These are phyloP conservation scores for Botia almorhae DNA, from an alignment of 2,797 vertebrate genomes.

Conservation along the genomic window DNA sequence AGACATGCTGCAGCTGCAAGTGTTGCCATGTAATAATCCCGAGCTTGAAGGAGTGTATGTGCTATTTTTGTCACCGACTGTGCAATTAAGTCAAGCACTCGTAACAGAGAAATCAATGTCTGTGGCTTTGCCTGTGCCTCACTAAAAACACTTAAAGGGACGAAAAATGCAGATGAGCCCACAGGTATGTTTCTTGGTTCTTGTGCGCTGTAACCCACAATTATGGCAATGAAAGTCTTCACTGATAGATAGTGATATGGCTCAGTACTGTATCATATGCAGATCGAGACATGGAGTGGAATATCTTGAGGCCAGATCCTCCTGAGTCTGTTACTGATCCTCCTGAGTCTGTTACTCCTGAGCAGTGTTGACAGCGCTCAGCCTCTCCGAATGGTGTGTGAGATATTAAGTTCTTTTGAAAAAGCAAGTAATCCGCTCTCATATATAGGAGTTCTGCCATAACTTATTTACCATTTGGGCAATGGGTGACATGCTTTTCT, in stretches of 20 bases:
- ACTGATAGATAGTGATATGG: constrained; percentile 15
- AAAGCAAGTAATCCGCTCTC: constrained; percentile 22
- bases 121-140: constrained; percentile 27
- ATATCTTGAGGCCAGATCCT: constrained; percentile 7
- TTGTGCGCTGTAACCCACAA: constrained; percentile 18
- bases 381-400: constrained; percentile 10
- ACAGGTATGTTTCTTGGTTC: constrained; percentile 16
- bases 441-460: background rate
- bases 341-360: background rate
- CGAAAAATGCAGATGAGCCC: background rate
- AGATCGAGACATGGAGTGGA: background rate
- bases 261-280: background rate
- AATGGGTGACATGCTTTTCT: background rate
- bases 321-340: constrained; percentile 12
- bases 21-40: constrained; percentile 16
- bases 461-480: constrained; percentile 19
- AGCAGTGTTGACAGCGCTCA: constrained; percentile 20
- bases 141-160: constrained; percentile 25
- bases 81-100: constrained; percentile 34
- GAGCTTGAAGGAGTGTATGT: background rate
- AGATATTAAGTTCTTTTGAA: constrained; percentile 21
- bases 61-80: constrained; percentile 29
- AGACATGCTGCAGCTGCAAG: background rate
- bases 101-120: constrained; percentile 35
- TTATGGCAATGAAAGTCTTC: constrained; percentile 11